These are phyloP conservation scores for Lepeophtheirus nordmannii DNA, from an alignment of 2,888 invertebrate genomes.

Conservation along the genomic window DNA sequence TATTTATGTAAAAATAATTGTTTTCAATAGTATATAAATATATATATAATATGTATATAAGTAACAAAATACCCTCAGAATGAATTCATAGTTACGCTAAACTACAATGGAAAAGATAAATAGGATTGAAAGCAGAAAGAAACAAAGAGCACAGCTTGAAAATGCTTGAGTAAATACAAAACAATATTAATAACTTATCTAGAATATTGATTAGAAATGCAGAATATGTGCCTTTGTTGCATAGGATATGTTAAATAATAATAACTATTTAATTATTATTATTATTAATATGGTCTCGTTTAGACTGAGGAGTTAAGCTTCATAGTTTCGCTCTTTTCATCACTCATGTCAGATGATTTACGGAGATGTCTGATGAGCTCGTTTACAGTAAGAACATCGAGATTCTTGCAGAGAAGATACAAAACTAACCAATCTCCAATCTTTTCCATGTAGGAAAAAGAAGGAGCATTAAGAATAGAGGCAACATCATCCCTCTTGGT, in stretches of 20 bases:
- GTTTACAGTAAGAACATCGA: conserved; percentile 11
- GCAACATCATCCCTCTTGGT: conserved; percentile 14
- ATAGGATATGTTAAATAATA: too few species aligned
- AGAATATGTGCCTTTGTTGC: too few species aligned
- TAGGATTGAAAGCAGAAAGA: too few species aligned
- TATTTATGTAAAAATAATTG: not conserved
- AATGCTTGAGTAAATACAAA: too few species aligned
- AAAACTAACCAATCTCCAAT: conserved; percentile 25
- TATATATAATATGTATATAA: conserved; percentile 1
- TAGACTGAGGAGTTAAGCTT: not conserved
- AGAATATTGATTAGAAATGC: too few species aligned
- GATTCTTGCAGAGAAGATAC: conserved; percentile 22
- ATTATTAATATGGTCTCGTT: not conserved
- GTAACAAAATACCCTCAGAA: conserved; percentile 8
- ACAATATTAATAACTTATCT: too few species aligned
- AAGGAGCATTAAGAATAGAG: conserved; percentile 16
- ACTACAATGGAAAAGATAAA: too few species aligned
- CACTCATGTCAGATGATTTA: not conserved
- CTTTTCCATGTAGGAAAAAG: conserved; percentile 14
- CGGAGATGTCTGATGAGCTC: conserved; percentile 16
- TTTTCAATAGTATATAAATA: not conserved
- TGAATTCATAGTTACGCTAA: not conserved
- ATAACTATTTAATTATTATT: too few species aligned
- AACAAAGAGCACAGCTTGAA: too few species aligned
- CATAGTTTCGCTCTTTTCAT: not conserved